Base-by-base conservation (phyloP, 1,140 invertebrate species). In the Caenorhabditis tropicalis region DNA sequence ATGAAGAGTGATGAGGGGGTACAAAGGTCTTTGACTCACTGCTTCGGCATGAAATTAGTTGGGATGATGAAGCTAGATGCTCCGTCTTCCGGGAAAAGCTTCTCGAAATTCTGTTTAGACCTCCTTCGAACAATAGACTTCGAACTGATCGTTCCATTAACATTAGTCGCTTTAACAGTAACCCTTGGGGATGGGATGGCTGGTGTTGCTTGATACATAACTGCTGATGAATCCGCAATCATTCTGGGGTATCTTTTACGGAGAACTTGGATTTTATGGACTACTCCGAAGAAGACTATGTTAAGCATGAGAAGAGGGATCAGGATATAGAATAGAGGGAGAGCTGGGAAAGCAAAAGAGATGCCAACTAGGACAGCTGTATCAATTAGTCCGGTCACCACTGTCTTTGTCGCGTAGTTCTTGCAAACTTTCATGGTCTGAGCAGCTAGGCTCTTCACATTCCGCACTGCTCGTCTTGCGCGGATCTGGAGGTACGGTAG, bases 401-500 rank as follows among this genome's bases (percentile, higher is more conserved):
- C 31, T 19, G 83, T 65, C 36, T 80, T 84, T 19, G 83, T 58
- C 9, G 70, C 48, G 27, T 84, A 53, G 21, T 19, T 39, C 19
- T 53, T 81, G 33, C 79, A 81, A 15, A 39, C 51, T 51, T 81
- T 53, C 2, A 49, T 12, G 19, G 48, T 65, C 16, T 84, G 51
- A 9, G 39, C 24, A 43, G 65, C 43, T 15, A 53, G n/a, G 1
- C 33, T 33, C 15, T 79, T 58, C 19, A 60, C 58, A 9, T 82
- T 86, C n/a, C 82, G 70, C 2, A 82, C 49, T 0, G 74, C 81
- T 80, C 83, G 48, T 53, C 79, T 84, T 0, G 89, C 80, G 27
- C 86, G 86, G 16, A 90, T 74, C 33, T 87, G 53, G 36, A 90
- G 29, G 82, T 86, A 90, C 7, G 91, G 89, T 31, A 90, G 19